Evolutionary conservation across 2,113 vertebrate genomes (phyloP), one percentile per base, ranked within the genome.

Genomic region (Morone chrysops): DNA sequence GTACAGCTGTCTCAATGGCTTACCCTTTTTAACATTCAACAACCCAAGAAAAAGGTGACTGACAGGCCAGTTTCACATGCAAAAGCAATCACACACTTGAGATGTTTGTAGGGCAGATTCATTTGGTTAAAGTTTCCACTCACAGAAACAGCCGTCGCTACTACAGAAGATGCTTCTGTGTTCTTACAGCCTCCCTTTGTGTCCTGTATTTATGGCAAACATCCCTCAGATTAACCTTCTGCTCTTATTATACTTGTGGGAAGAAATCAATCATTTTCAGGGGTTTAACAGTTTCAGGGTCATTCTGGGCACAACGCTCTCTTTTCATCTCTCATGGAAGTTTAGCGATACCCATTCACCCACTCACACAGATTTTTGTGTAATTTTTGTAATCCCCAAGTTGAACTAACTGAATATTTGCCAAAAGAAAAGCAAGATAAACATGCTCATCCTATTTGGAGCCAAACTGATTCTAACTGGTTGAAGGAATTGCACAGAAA

Each of bases 11-110:
- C 40, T 73, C 38, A 50, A 62, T 50, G 20, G 43, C 1, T 16
- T 53, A 70, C 40, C 62, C 17, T 56, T 84, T 31, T 72, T 31
- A 69, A 89, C 87, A 88, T 85, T 90, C 89, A 79, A 71, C 80
- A 82, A 82, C 45, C 51, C 62, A 68, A n/a, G 14, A 63, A 83
- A 86, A 62, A 71, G 76, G 31, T 14, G 78, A 67, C 68, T 70
- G 10, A 12, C 41, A 66, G 63, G 67, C 50, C 51, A 73, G 69
- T 76, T 88, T 90, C 83, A 92, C 85, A 87, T 78, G 81, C 76
- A 80, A 60, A 31, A 71, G 76, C 60, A 2, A 72, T 70, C 51
- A 18, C 74, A 50, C 65, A 14, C 51, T 18, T 1, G 70, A 72
- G 70, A 54, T 31, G 78, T 54, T 48, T 31, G 17, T 25, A 5